Evolutionary conservation across 2,888 invertebrate genomes (phyloP).

Genomic region (Thereva nobilitata): DNA sequence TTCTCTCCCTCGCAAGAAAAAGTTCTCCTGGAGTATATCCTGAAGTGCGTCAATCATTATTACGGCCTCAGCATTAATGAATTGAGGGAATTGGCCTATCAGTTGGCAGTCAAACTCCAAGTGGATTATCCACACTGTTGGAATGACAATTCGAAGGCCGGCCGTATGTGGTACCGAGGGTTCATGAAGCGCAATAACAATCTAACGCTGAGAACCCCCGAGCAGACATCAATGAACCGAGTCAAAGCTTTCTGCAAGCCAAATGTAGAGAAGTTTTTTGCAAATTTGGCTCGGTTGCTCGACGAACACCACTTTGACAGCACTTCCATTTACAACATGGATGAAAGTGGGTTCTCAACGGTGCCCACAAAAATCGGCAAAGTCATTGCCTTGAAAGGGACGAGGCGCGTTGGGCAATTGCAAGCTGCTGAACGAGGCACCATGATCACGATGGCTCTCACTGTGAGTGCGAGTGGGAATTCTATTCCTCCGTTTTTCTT

Average conservation of each 20-base stretch:
- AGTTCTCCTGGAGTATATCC: too few species aligned
- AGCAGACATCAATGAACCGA: slow-evolving; percentile 46
- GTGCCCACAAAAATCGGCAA: slow-evolving; percentile 27
- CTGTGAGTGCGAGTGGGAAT: slow-evolving; percentile 25
- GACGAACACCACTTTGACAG: not conserved
- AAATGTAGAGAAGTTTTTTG: slow-evolving; percentile 33
- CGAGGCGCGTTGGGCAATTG: slow-evolving; percentile 10
- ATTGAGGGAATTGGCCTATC: not conserved
- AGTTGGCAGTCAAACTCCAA: slow-evolving; percentile 1
- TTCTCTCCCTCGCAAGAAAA: too few species aligned
- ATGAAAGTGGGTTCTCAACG: slow-evolving; percentile 31
- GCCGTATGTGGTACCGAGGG: not conserved
- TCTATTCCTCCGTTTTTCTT: slow-evolving; percentile 34
- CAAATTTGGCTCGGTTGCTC: slow-evolving; percentile 14
- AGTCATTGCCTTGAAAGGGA: slow-evolving; percentile 23
- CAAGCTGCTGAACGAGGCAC: slow-evolving; percentile 36
- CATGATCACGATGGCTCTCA: slow-evolving; percentile 28
- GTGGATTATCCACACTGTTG: not conserved
- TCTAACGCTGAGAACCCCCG: slow-evolving; percentile 7
- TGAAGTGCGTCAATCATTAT: too few species aligned
- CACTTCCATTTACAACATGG: slow-evolving; percentile 28
- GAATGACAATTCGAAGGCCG: not conserved
- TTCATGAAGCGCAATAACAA: slow-evolving; percentile 2
- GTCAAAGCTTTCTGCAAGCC: slow-evolving; percentile 37
- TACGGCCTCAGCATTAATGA: not conserved